Base-by-base conservation (phyloP, 2,888 invertebrate species). In the Drosophila basisetae region DNA sequence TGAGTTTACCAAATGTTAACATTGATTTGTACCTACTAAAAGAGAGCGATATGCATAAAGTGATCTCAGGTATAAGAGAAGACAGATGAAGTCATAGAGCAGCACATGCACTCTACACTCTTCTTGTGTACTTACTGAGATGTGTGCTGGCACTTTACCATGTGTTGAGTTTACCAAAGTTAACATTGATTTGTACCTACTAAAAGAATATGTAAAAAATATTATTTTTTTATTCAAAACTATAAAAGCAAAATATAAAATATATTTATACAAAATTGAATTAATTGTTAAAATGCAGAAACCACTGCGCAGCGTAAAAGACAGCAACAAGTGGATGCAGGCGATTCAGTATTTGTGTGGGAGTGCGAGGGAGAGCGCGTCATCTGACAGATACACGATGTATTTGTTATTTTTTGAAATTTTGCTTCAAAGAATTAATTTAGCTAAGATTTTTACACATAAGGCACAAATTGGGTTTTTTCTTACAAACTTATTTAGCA, bases 1-100 rank as follows among this genome's bases (percentile, higher is more conserved):
- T 25, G 13, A 41, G 13, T 55, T 11, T 41, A 22, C 2, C 22
- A 30, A 37, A 13, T 37, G 2, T 37, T 13, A 37, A 50, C 2
- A 37, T 16, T 22, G 16, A 35, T 33, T 25, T 43, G 4, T 54
- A 16, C 11, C 18, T 54, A 18, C 7, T 35, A 35, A 2, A 5
- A 35, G 35, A 35, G 77, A 77, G 43, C 52, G 25, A 11, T 25
- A 47, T 25, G 47, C 25, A 16, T 25, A 68, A 28, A 77, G 66
- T 37, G 55, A 43, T 58, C 52, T 16, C 31, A 13, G 31, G 63
- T 54, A 68, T 68, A 71, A 71, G 71, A 58, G 63, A 37, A 41
- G 18, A 41, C 16, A 76, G 54, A 73, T 73, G 47, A 68, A 53
- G 53, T 52, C 62, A 68, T 50, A 58, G 39, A 69, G 64, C 52